phyloP scores from a whole-genome alignment of 2,113 vertebrate species.

The Pao palembangensis region DNA sequence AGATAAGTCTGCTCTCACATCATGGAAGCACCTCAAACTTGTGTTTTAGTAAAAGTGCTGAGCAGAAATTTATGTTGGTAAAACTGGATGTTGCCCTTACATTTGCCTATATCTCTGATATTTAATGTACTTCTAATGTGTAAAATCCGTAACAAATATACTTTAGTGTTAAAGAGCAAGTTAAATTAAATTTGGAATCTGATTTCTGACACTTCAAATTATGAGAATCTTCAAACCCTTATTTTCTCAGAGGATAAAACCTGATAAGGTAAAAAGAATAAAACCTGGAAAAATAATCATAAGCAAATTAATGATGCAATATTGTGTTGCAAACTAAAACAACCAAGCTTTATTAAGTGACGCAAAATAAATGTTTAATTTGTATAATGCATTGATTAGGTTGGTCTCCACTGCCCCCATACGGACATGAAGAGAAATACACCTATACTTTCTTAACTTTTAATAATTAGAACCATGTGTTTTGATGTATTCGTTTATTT shows the following conservation, averaged over 20 bases:
- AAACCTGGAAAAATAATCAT: not conserved
- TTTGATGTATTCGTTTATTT: slow-evolving; percentile 58
- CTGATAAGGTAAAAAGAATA: not conserved
- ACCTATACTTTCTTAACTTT: not conserved
- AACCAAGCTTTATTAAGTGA: not conserved
- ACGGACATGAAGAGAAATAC: slow-evolving; percentile 9
- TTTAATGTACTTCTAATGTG: no score
- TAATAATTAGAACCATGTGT: not conserved
- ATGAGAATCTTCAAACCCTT: no score
- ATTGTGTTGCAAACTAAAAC: not conserved
- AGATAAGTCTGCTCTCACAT: no score
- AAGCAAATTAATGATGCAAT: not conserved
- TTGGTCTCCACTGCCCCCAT: slow-evolving; percentile 3
- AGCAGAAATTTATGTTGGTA: not conserved
- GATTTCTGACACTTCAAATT: no score
- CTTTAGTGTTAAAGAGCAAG: no score
- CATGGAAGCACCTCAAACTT: no score
- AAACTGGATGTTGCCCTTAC: not conserved
- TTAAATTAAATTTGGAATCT: no score
- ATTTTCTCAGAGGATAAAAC: no score
- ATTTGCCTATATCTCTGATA: not conserved
- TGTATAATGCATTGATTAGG: no score
- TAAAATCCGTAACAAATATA: no score
- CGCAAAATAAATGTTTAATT: no score
- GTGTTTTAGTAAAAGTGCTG: no score